Conservation (phyloP, 2,797 vertebrate genomes). For the Botia almorhae region DNA sequence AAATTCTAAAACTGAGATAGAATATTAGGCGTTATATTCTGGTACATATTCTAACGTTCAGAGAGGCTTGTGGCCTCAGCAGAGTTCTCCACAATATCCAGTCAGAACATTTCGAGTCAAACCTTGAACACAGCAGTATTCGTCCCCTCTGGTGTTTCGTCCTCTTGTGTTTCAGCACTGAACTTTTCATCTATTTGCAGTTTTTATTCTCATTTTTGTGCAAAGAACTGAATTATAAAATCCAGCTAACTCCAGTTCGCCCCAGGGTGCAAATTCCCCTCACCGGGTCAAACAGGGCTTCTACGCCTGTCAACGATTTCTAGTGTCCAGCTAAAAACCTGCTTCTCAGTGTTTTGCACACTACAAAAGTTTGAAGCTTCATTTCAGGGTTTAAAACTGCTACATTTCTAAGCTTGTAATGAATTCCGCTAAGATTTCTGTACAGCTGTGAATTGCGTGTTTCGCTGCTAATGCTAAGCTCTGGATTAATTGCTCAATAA, state of each 20-base stretch:
- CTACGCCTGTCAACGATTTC: constrained; percentile 4
- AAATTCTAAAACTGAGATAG: not conserved
- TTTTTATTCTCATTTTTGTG: constrained; percentile 23
- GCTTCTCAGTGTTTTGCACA: not conserved
- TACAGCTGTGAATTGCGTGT: not conserved
- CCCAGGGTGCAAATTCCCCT: constrained; percentile 6
- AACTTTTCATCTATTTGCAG: constrained; percentile 10
- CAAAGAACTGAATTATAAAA: constrained; percentile 47
- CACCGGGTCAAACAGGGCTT: not conserved
- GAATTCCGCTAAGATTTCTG: constrained; percentile 1
- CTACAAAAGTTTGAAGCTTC: not conserved
- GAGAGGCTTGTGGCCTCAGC: constrained; percentile 20
- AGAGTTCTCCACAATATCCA: constrained; percentile 12
- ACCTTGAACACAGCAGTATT: constrained; percentile 24
- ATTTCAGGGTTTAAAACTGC: not conserved
- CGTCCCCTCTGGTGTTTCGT: constrained; percentile 5
- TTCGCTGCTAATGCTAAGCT: constrained; percentile 1
- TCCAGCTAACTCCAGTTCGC: constrained; percentile 29
- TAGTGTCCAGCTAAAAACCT: not conserved
- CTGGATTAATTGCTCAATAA: constrained; percentile 29
- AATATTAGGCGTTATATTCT: not conserved
- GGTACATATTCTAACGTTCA: not conserved
- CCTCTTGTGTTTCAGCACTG: constrained; percentile 9
- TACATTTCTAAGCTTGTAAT: constrained; percentile 5
- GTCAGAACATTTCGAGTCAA: constrained; percentile 12